Conservation (phyloP, 1,140 invertebrate genomes). For the Cryptotermes secundus region DNA sequence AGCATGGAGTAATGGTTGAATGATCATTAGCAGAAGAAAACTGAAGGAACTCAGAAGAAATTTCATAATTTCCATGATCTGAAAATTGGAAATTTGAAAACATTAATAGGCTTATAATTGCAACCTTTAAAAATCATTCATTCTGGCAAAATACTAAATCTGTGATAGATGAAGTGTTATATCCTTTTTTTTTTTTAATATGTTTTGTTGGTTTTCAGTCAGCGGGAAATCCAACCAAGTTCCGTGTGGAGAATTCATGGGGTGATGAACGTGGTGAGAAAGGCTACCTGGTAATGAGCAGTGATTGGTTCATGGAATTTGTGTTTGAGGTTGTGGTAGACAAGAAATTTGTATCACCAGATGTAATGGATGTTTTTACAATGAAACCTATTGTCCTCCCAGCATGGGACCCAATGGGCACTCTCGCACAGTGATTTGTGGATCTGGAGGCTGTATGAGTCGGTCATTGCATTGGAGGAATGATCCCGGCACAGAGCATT, state of each 20-base stretch:
- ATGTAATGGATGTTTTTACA: conserved; percentile 73
- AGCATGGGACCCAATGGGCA: conserved; percentile 93
- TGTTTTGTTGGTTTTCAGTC: conserved; percentile 51
- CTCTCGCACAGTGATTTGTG: conserved; percentile 56
- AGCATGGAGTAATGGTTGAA: too few species aligned
- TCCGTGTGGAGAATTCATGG: conserved; percentile 90
- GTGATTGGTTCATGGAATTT: conserved; percentile 87
- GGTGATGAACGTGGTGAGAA: conserved; percentile 86
- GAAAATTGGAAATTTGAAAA: too few species aligned
- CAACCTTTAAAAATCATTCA: too few species aligned
- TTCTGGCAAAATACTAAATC: too few species aligned
- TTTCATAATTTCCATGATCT: too few species aligned
- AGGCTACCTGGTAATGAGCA: conserved; percentile 79
- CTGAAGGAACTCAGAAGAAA: too few species aligned
- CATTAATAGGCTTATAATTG: too few species aligned
- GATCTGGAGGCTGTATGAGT: background rate
- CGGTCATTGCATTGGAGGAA: background rate
- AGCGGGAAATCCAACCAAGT: conserved; percentile 65
- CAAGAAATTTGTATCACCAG: conserved; percentile 73
- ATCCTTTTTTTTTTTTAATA: background rate
- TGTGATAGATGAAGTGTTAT: background rate
- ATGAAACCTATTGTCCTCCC: conserved; percentile 76
- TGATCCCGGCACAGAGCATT: background rate
- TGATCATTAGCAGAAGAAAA: too few species aligned
- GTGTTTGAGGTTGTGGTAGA: conserved; percentile 89